Evolutionary conservation across 2,113 vertebrate genomes (phyloP).

Genomic region (Nycticryphes semicollaris): DNA sequence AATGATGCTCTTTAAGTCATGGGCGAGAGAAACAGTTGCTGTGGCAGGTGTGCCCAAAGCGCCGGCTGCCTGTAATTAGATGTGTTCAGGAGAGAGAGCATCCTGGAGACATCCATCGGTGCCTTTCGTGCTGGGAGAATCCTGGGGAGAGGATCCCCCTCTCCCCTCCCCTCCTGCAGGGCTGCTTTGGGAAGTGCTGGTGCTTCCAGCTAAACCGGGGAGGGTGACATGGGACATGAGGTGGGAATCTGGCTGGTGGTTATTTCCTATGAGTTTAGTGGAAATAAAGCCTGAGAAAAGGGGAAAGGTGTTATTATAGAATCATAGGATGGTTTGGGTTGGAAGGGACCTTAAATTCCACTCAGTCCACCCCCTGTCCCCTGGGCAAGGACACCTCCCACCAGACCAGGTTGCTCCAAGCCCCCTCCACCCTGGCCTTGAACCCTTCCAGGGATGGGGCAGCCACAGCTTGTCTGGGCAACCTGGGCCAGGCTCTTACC

Average conservation of each 20-base stretch:
- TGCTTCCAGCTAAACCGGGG: not conserved
- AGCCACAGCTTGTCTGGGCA: too few species aligned
- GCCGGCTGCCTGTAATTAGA: not conserved
- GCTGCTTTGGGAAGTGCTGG: not conserved
- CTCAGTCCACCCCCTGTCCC: too few species aligned
- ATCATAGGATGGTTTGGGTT: too few species aligned
- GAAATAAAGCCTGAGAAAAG: not conserved
- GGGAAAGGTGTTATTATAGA: not conserved
- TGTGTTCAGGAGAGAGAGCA: not conserved
- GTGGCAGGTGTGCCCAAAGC: not conserved
- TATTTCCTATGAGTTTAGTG: not conserved
- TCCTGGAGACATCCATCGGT: not conserved
- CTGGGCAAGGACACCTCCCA: too few species aligned
- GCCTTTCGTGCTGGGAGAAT: not conserved
- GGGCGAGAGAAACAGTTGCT: not conserved
- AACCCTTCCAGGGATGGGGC: too few species aligned
- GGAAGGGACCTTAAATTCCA: too few species aligned
- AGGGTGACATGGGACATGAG: not conserved
- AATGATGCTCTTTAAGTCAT: not conserved
- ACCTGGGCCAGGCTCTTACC: too few species aligned
- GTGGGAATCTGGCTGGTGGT: not conserved
- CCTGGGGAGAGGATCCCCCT: not conserved
- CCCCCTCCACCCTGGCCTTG: too few species aligned
- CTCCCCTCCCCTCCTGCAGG: not conserved
- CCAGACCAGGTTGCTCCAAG: too few species aligned